A percentile compares a stretch with the other conserved stretches of the same genome.
These are phyloP conservation scores for Plagiodera versicolora DNA, from an alignment of 2,888 invertebrate genomes.

Conservation along the genomic window DNA sequence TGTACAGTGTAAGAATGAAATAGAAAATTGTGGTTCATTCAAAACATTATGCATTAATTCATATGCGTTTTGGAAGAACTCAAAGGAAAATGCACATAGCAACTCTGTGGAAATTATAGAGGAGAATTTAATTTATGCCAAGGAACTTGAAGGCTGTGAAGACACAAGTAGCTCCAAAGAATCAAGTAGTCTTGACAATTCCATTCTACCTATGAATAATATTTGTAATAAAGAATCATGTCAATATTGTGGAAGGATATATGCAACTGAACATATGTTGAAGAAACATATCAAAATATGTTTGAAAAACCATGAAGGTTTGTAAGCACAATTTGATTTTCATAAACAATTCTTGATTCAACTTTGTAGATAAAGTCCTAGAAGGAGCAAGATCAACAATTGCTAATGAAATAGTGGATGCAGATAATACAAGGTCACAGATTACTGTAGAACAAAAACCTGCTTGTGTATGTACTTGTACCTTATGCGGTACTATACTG, in stretches of 20 bases:
- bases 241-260: constrained; percentile 32
- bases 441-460: neutral
- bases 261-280: constrained; percentile 33
- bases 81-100: neutral
- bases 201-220: no score
- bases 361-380: neutral
- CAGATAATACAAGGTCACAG: constrained; percentile 1
- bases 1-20: constrained; percentile 34
- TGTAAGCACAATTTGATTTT: neutral
- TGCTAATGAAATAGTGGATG: constrained; percentile 1
- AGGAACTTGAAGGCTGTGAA: no score
- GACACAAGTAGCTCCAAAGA: no score
- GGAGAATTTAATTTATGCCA: no score
- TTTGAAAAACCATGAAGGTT: constrained; percentile 25
- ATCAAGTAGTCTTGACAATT: no score
- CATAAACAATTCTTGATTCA: neutral
- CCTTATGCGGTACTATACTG: constrained; percentile 41
- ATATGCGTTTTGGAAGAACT: constrained; percentile 25
- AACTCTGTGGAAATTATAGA: no score
- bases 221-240: constrained; percentile 26
- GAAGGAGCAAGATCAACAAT: neutral
- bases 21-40: constrained; percentile 43
- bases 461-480: constrained; percentile 27
- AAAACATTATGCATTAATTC: constrained; percentile 43
- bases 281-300: constrained; percentile 36